Base-by-base conservation (phyloP, 2,113 vertebrate genomes). In the Bettongia penicillata region DNA sequence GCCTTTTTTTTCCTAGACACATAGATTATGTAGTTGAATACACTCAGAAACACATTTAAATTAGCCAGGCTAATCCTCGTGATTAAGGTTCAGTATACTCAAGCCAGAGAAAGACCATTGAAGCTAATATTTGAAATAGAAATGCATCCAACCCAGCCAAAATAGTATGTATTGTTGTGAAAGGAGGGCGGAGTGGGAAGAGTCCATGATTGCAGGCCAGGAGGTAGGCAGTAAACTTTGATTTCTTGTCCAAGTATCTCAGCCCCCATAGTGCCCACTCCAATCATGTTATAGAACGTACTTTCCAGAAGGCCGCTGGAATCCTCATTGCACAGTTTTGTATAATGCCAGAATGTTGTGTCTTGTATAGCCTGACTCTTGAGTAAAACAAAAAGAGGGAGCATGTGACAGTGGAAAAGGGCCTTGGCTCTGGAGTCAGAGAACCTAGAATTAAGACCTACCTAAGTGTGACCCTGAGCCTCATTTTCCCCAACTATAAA, bases 21-120 rank as follows among this genome's bases (percentile, higher is more conserved):
- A 89, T 16, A 9, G 23, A 57, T 48, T 92, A 26, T 94, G 23
- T 61, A 91, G 22, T 77, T 77, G 55, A 92, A 77, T 68, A 51
- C 3, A 37, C 31, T 68, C 61, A 14, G 47, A 93, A 91, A 7
- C n/a, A 89, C 37, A 89, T 89, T 93, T 93, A 93, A 92, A 95
- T 91, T 92, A 91, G 28, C 31, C 53, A 89, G 49, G 53, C 28
- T 91, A 50, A 92, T 92, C 8, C 14, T 91, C n/a, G 11, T 92
- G 57, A 57, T 28, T 48, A 91, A 57, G 11, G 24, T 47, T 95
- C 55, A 51, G 22, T 92, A 57, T 26, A 77, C 91, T 77, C 89
- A 52, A 48, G 26, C 37, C 68, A 26, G 89, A 10, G 25, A 23
- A 53, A 51, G 53, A 91, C 53, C 53, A 55, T 8, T 16, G 11